phyloP scores from a whole-genome alignment of 2,113 vertebrate genomes.

The Melanotaenia duboulayi region DNA sequence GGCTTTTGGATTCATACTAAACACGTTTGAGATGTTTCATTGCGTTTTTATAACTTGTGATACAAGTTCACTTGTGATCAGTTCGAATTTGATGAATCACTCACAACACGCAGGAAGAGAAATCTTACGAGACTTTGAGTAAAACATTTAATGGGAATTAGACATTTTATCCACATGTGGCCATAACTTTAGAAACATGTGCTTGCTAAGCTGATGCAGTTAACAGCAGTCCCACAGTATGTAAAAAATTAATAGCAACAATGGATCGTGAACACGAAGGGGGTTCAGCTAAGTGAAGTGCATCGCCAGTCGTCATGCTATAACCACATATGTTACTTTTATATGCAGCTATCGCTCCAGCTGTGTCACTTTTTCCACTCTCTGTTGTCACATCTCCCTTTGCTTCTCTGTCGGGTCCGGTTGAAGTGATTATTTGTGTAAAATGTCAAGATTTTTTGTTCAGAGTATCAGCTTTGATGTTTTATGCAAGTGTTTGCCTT shows the following conservation, averaged over 20 bases:
- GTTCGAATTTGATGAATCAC: constrained; percentile 46
- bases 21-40: too few relatives aligned
- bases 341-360: constrained; percentile 42
- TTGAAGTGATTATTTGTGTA: constrained; percentile 68
- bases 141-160: constrained; percentile 36
- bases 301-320: constrained; percentile 56
- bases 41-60: constrained; percentile 32
- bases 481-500: constrained; percentile 64
- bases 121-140: constrained; percentile 25
- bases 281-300: constrained; percentile 24
- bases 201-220: constrained; percentile 41
- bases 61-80: too few relatives aligned
- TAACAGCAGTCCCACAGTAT: constrained; percentile 22
- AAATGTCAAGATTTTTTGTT: constrained; percentile 66
- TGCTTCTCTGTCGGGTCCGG: constrained; percentile 34
- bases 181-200: constrained; percentile 30
- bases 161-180: constrained; percentile 24
- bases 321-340: constrained; percentile 63
- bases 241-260: constrained; percentile 21
- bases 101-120: constrained; percentile 2
- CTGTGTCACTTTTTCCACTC: constrained; percentile 75
- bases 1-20: too few relatives aligned
- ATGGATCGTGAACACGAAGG: constrained; percentile 15
- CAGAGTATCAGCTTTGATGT: constrained; percentile 65
- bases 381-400: constrained; percentile 51